Evolutionary conservation across 2,888 invertebrate genomes (phyloP).

Genomic region (Urechis unicinctus): DNA sequence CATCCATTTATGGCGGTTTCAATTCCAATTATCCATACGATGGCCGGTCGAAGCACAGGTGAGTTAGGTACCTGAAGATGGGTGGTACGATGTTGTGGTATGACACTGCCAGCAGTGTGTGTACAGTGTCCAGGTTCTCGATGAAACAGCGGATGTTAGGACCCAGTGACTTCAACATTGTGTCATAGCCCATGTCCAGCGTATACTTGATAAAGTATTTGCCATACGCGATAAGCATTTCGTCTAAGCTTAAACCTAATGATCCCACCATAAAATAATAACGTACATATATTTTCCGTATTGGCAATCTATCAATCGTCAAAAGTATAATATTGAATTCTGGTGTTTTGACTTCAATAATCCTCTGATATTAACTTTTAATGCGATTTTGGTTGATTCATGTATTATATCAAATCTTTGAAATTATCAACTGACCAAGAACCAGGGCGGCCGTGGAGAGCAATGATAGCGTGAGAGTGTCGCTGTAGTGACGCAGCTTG

Average conservation of each 20-base stretch:
- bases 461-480: not conserved
- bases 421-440: not conserved
- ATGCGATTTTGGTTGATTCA: too few species aligned
- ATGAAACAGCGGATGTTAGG: conserved; percentile 3
- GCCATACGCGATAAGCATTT: conserved; percentile 2
- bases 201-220: conserved; percentile 7
- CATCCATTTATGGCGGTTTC: too few species aligned
- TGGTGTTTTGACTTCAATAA: too few species aligned
- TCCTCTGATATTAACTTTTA: too few species aligned
- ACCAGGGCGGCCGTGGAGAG: not conserved
- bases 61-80: conserved; percentile 11
- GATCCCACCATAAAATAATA: not conserved
- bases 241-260: not conserved
- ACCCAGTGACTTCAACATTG: conserved; percentile 5
- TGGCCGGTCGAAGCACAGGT: too few species aligned
- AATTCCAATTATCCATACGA: too few species aligned
- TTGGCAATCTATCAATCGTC: too few species aligned
- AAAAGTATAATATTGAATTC: too few species aligned
- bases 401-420: too few species aligned
- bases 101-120: conserved; percentile 10
- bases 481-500: not conserved
- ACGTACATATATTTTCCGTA: too few species aligned
- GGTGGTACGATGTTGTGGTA: conserved; percentile 8
- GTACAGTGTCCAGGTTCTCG: conserved; percentile 10
- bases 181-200: conserved; percentile 8